These are phyloP conservation scores for Antheraea pernyi DNA, from an alignment of 1,140 invertebrate genomes.

Conservation along the genomic window DNA sequence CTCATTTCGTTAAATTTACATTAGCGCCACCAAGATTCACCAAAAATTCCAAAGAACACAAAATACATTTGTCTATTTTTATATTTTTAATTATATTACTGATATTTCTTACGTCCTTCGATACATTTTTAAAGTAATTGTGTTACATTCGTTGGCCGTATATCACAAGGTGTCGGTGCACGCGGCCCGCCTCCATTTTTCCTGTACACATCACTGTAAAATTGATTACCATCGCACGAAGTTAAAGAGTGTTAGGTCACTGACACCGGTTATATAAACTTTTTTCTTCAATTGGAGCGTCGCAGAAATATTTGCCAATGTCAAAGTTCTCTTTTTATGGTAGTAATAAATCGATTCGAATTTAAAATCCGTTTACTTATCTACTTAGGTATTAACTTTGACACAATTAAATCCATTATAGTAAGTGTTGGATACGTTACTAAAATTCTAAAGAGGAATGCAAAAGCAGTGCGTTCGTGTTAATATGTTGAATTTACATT, in stretches of 20 bases:
- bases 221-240: conserved; percentile 39
- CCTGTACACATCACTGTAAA: conserved; percentile 42
- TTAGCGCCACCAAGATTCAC: too few species aligned
- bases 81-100: not conserved
- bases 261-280: too few species aligned
- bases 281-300: not conserved
- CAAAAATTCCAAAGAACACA: not conserved
- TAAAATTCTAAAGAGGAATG: too few species aligned
- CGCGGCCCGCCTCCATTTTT: conserved; percentile 43
- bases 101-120: not conserved
- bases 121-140: conserved; percentile 43
- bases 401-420: too few species aligned
- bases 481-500: too few species aligned
- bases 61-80: not conserved
- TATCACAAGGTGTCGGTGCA: conserved; percentile 37
- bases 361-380: not conserved
- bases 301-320: not conserved
- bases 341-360: not conserved
- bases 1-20: too few species aligned
- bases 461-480: too few species aligned
- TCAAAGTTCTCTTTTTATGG: not conserved
- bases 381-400: not conserved
- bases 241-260: not conserved
- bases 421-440: too few species aligned
- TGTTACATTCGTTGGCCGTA: conserved; percentile 40